Evolutionary conservation across 2,888 invertebrate species (phyloP), one percentile per base, ranked within the genome.

Genomic region (Tyria jacobaeae): DNA sequence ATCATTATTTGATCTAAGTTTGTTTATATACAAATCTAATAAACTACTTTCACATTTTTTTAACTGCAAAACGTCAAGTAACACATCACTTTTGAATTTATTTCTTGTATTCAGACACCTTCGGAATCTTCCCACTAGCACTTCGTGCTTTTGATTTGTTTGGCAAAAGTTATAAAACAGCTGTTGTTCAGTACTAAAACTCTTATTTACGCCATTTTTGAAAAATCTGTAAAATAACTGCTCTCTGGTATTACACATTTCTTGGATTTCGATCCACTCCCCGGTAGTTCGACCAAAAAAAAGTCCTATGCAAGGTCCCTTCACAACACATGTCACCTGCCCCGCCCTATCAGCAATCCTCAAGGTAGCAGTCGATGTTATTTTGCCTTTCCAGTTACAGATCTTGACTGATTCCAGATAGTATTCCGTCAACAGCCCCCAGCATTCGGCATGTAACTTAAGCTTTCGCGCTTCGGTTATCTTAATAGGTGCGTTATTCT

Each of bases 191-290:
- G 73, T 81, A 37, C 72, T 77, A 69, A 88, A 91, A 56, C 71
- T 84, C 63, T 78, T 83, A 57, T 83, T 86, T 3, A 94, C 62
- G 5, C 94, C 94, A 70, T 88, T 79, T 78, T 89, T 92, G 70
- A 94, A 94, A 70, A 89, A 86, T 78, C 94, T 88, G 66, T 92
- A 94, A 76, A 90, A 94, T 12, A 94, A 67, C 72, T 94, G 92
- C n/a, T 88, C 83, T 34, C 75, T 80, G 61, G 70, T 65, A 49
- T 66, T 72, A 70, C 90, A 89, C 60, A 93, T 71, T 39, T 81
- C 79, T 80, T 94, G 92, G 35, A 92, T 81, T 54, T 89, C 84
- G 24, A 70, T 71, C 94, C 94, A 94, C 76, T 93, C 87, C 58
- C 84, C 68, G 27, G 64, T 48, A 25, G 87, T 70, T 34, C 94